Percentiles rank a stretch among this genome's conserved stretches.
Conservation (phyloP, 1,140 invertebrate species). For the Hypsibius dujardini region DNA sequence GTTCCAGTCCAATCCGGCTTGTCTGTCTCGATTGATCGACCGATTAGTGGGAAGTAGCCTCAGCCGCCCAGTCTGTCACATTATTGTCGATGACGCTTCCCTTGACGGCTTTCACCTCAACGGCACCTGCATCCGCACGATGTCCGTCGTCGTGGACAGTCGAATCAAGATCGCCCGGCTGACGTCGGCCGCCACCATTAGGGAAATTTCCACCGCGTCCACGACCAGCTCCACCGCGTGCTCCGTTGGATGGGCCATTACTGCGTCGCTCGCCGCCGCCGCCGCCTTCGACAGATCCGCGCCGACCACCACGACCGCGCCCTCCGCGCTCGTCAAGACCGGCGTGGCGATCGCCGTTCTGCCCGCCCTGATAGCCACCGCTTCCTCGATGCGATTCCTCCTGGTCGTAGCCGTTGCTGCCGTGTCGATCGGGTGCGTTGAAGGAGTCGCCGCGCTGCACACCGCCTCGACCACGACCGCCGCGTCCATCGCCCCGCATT, state of each 20-base stretch:
- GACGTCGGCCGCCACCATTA: no score
- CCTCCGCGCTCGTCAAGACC: slow-evolving; percentile 25
- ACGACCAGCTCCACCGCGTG: slow-evolving; percentile 17
- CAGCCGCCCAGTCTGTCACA: no score
- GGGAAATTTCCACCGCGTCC: not conserved
- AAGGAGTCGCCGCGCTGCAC: not conserved
- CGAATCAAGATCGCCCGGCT: no score
- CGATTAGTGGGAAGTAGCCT: no score
- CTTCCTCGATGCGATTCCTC: not conserved
- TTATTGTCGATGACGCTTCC: no score
- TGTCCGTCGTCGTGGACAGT: no score
- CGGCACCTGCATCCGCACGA: no score
- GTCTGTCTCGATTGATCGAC: no score
- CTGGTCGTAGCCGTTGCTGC: slow-evolving; percentile 28
- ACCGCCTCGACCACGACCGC: not conserved
- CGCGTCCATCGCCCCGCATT: not conserved
- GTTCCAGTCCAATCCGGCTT: no score
- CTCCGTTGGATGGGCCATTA: slow-evolving; percentile 22
- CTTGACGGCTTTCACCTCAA: no score
- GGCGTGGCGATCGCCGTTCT: not conserved
- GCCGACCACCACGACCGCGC: slow-evolving; percentile 26
- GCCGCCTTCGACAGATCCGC: slow-evolving; percentile 28
- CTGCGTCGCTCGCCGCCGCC: slow-evolving; percentile 25
- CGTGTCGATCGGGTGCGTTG: slow-evolving; percentile 21
- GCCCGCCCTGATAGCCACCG: not conserved